phyloP scores from a whole-genome alignment of 2,888 invertebrate species.

The Neria commutata region DNA sequence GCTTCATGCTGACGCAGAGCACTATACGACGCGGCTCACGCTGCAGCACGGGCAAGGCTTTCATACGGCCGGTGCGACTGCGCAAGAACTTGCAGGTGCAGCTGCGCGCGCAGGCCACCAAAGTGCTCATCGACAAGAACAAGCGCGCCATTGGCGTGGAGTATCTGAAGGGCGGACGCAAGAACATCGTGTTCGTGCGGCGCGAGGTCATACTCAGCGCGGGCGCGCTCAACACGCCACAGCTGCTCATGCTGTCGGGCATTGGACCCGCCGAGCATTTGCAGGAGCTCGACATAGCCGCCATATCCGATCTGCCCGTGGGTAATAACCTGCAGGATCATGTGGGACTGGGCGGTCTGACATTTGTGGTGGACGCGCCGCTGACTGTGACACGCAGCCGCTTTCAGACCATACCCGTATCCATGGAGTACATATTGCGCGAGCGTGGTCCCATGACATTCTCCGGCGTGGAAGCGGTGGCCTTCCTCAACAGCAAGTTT shows the following conservation, averaged over 20 bases:
- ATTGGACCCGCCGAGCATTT: constrained; percentile 82
- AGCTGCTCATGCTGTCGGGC: constrained; percentile 89
- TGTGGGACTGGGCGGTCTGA: constrained; percentile 83
- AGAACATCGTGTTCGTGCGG: constrained; percentile 72
- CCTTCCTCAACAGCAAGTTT: constrained; percentile 86
- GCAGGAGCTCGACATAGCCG: constrained; percentile 72
- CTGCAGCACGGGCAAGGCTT: constrained; percentile 88
- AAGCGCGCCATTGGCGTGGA: constrained; percentile 80
- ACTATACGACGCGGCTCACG: constrained; percentile 83
- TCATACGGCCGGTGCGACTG: constrained; percentile 79
- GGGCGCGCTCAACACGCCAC: constrained; percentile 87
- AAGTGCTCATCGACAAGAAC: constrained; percentile 74
- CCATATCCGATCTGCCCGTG: constrained; percentile 77
- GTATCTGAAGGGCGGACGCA: constrained; percentile 71
- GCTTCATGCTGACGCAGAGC: constrained; percentile 86
- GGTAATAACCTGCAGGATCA: constrained; percentile 88
- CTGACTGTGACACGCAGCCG: constrained; percentile 78
- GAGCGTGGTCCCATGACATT: constrained; percentile 84
- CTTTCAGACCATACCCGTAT: constrained; percentile 77
- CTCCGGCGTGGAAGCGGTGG: constrained; percentile 84
- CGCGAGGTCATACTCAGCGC: constrained; percentile 85
- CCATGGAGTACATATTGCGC: constrained; percentile 80
- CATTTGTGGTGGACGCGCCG: constrained; percentile 81
- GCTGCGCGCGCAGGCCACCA: constrained; percentile 75
- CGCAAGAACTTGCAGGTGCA: constrained; percentile 81